phyloP scores from a whole-genome alignment of 2,797 vertebrate species.

The Potorous gilbertii region DNA sequence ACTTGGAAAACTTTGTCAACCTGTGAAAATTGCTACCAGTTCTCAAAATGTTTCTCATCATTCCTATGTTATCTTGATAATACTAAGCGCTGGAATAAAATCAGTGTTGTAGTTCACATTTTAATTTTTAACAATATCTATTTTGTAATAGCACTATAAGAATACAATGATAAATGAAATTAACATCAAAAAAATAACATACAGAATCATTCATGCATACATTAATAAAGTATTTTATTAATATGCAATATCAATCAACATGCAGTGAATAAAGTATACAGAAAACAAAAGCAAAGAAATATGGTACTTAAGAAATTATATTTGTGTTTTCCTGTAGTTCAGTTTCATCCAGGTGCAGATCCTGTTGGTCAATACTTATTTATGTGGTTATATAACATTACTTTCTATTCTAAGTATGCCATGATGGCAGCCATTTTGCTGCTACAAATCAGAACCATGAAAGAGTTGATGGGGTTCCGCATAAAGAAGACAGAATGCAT shows the following conservation, averaged over 20 bases:
- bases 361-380: not conserved
- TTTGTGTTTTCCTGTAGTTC: not conserved
- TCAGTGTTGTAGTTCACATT: not conserved
- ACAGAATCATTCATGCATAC: not conserved
- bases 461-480: not conserved
- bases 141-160: not conserved
- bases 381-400: not conserved
- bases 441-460: not conserved
- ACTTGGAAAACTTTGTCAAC: not conserved
- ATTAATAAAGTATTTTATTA: not conserved
- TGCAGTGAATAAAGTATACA: not conserved
- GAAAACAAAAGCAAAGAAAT: not conserved
- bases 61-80: not conserved
- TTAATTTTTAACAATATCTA: not conserved
- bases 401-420: not conserved
- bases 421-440: not conserved
- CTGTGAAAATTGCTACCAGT: not conserved
- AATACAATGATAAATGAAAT: not conserved
- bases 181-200: not conserved
- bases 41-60: not conserved
- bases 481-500: not conserved
- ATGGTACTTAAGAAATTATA: not conserved
- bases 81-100: not conserved
- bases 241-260: not conserved
- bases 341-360: not conserved